Base-by-base conservation (phyloP, 2,113 vertebrate species). In the Nannospalax galili region DNA sequence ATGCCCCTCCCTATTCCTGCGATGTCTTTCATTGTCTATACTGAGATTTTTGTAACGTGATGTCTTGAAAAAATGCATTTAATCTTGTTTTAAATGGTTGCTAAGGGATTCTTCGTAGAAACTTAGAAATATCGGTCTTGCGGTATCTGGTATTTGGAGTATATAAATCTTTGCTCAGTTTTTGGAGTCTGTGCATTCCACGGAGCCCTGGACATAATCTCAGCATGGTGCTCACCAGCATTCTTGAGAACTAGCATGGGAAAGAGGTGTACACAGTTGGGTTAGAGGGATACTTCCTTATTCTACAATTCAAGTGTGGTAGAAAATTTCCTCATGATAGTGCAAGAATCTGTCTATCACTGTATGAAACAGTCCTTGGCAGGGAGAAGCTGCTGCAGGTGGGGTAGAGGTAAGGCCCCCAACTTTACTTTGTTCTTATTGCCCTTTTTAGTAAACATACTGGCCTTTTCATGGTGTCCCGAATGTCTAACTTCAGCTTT, bases 11-110 rank as follows among this genome's bases (percentile, higher is more conserved):
- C 37, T 5, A 3, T 3, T 62, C 58, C 4, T 8, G 40, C 40
- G 22, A 56, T 58, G n/a, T 78, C 65, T 95, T n/a, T 86, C 84
- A 81, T 78, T 86, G 9, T 95, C 74, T 92, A 75, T 70, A 62
- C 35, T 90, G 92, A 45, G 75, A 88, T 92, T 92, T 96, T 95
- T 8, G 62, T 88, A 92, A 90, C 84, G 37, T 86, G 93, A 74
- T 67, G 75, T 67, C 70, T 93, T 97, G 80, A 97, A 95, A 80
- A 95, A 92, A 93, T 95, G 12, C 60, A 80, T 75, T 78, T 92
- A 89, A 93, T 95, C 91, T 74, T 93, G 81, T 90, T 96, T 96
- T 85, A 95, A 91, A 95, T 96, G 93, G 95, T 97, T 97, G 94
- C 94, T 97, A 96, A 95, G 95, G 74, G 90, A 91, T 93, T 93